Base-by-base conservation (phyloP, 2,888 invertebrate genomes). In the Ischnus inquisitorius region DNA sequence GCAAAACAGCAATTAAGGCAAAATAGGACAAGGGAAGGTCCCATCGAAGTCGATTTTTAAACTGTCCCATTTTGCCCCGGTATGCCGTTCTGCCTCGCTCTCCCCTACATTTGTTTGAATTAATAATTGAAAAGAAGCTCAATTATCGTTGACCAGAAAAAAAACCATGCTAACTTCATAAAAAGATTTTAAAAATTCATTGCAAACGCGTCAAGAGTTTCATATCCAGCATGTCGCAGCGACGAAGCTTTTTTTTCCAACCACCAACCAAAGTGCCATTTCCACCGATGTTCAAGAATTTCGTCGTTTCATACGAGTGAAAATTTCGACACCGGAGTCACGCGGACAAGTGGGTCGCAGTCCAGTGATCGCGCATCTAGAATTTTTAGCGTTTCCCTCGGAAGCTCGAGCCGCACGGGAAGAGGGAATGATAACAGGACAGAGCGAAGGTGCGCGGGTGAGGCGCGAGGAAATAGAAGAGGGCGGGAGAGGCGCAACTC, bases 391-490 rank as follows among this genome's bases (percentile, higher is more conserved):
- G 57, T n/a, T 25, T n/a, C 60, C 28, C 28, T 22, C 10, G 34
- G n/a, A n/a, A n/a, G 25, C 25, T 60, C 60, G 60, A 34, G 25
- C 25, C 14, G 28, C 25, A 48, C 14, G 28, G 28, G 28, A 60
- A 60, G 28, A 60, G 28, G 34, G 48, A 65, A 51, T 19, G 54
- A 79, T 41, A 46, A 43, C n/a, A 19, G 60, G 41, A 65, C 22
- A 34, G 28, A 41, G 43, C 4, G 16, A 39, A 67, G 79, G 79
- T 10, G 65, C 16, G 41, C 43, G 28, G n/a, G 28, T n/a, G n/a
- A 60, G 57, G 54, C 57, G 67, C 28, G 67, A 39, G 62, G 60
- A 72, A n/a, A 46, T 54, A 57, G 43, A 51, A 67, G 80, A 16
- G 28, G 46, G 43, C n/a, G 43, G 39, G 46, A 54, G 72, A 71